phyloP scores from a whole-genome alignment of 2,888 invertebrate genomes.

The Drosophila paramelanica region DNA sequence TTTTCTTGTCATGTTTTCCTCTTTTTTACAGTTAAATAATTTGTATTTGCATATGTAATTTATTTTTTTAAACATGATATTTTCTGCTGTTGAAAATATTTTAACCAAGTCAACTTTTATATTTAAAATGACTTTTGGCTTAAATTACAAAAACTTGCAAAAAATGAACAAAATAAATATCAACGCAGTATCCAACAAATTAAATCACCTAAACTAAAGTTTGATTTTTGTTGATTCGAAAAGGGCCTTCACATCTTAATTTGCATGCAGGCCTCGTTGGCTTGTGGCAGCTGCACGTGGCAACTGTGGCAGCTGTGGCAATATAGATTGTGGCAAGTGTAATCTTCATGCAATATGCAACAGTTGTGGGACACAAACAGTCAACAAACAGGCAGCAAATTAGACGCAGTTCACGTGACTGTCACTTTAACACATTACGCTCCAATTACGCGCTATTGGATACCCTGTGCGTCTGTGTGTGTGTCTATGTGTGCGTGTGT shows the following conservation, averaged over 20 bases:
- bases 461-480: neutral
- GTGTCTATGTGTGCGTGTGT: conserved; percentile 6
- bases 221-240: conserved; percentile 7
- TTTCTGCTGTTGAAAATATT: too few relatives aligned
- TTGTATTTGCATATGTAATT: too few relatives aligned
- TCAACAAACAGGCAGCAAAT: conserved; percentile 62
- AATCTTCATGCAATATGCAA: conserved; percentile 76
- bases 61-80: too few relatives aligned
- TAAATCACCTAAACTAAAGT: neutral
- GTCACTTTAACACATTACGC: conserved; percentile 78
- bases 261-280: conserved; percentile 19
- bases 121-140: too few relatives aligned
- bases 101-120: too few relatives aligned
- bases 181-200: too few relatives aligned
- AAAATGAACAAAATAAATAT: too few relatives aligned
- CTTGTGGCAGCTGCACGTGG: neutral
- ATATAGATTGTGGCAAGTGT: conserved; percentile 39
- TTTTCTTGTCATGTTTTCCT: too few relatives aligned
- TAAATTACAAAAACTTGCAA: too few relatives aligned
- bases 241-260: neutral
- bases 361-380: conserved; percentile 53
- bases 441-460: conserved; percentile 63
- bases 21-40: too few relatives aligned
- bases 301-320: conserved; percentile 3
- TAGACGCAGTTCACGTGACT: conserved; percentile 68